Conservation (phyloP, 2,113 vertebrate species). For the Aix galericulata region DNA sequence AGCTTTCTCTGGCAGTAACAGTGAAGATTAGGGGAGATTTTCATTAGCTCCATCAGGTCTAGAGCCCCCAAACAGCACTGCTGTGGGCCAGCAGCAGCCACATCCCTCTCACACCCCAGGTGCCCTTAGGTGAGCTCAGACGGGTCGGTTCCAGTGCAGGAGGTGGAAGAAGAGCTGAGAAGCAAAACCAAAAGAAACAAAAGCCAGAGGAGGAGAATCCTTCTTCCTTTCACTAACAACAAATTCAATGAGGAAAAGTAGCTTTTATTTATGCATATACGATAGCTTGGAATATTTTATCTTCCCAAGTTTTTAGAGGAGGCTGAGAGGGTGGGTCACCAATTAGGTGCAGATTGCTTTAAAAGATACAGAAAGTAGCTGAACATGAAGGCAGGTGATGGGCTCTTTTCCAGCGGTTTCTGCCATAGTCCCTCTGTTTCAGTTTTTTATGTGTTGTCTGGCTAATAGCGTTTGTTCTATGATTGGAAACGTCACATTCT, state of each 20-base stretch:
- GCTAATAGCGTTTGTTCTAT: background rate
- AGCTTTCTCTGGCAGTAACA: background rate
- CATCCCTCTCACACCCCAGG: background rate
- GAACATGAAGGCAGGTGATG: background rate
- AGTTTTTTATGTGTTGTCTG: background rate
- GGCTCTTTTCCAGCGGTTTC: background rate
- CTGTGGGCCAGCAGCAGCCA: fast-evolving
- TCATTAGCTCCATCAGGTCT: background rate
- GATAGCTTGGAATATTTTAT: background rate
- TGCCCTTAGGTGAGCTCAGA: background rate
- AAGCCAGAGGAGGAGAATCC: background rate
- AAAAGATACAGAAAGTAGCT: background rate
- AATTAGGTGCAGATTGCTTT: background rate
- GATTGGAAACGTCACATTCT: background rate
- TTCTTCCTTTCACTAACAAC: background rate
- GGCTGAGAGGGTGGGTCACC: background rate
- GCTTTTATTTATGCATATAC: background rate
- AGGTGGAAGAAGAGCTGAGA: background rate
- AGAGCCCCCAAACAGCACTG: fast-evolving
- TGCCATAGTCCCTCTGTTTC: background rate
- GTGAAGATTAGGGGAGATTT: background rate
- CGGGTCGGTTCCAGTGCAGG: background rate
- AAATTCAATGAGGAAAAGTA: background rate
- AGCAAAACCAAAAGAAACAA: too few species aligned
- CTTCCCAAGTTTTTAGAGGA: background rate